A percentile compares a stretch with the other conserved stretches of the same genome.
Conservation (phyloP, 2,113 vertebrate species). For the Hoplias malabaricus region DNA sequence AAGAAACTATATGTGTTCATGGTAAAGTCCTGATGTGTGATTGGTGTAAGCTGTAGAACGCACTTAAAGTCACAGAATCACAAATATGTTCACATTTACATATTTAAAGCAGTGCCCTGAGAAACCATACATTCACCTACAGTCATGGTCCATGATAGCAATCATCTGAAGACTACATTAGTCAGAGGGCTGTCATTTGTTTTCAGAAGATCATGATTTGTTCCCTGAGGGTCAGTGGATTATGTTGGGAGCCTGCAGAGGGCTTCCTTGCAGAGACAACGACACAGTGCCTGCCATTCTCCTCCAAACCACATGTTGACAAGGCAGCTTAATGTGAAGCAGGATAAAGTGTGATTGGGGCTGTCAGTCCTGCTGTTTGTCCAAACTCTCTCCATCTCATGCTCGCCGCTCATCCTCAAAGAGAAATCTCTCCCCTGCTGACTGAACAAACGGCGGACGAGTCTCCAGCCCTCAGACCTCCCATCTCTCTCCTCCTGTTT, state of each 20-base stretch:
- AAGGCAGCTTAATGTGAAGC: constrained; percentile 57
- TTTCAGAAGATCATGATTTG: constrained; percentile 26
- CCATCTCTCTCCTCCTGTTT: constrained; percentile 40
- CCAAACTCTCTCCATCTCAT: constrained; percentile 45
- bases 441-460: constrained; percentile 41
- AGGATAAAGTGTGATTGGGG: constrained; percentile 49
- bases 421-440: constrained; percentile 53
- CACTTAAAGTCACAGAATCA: too few relatives aligned
- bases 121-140: not conserved
- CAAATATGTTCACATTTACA: too few relatives aligned
- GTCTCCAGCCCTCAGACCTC: constrained; percentile 41
- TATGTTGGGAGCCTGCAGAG: constrained; percentile 43
- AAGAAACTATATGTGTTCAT: too few relatives aligned
- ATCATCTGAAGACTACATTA: constrained; percentile 12
- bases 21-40: too few relatives aligned
- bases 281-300: constrained; percentile 44
- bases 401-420: constrained; percentile 42
- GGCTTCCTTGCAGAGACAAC: constrained; percentile 37
- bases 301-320: constrained; percentile 53
- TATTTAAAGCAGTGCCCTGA: not conserved
- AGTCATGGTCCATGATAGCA: not conserved
- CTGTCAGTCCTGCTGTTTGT: constrained; percentile 49
- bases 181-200: constrained; percentile 8
- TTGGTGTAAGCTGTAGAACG: too few relatives aligned
- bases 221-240: constrained; percentile 43